These are phyloP conservation scores for Corvus cornix DNA, from an alignment of 2,113 vertebrate species.

Conservation along the genomic window DNA sequence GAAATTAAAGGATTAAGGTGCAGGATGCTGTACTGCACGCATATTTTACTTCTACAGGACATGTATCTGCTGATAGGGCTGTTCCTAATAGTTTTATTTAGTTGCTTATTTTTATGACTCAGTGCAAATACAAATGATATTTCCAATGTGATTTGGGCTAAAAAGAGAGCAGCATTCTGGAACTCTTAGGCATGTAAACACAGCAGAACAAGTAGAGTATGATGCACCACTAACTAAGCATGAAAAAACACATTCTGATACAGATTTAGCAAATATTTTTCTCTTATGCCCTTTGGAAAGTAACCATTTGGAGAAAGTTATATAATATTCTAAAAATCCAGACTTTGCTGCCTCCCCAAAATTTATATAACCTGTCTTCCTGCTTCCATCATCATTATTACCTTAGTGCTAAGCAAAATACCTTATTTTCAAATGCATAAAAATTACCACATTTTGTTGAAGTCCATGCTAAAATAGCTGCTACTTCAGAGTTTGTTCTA, in stretches of 20 bases:
- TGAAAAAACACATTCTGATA: neutral
- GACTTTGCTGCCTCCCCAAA: neutral
- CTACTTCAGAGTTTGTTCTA: neutral
- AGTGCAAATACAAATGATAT: neutral
- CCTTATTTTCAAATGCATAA: neutral
- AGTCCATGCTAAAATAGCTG: neutral
- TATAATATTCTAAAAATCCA: neutral
- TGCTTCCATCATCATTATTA: neutral
- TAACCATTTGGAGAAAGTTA: neutral
- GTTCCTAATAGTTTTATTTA: neutral
- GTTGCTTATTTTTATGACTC: neutral
- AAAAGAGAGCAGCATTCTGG: neutral
- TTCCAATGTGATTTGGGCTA: neutral
- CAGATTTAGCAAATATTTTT: neutral
- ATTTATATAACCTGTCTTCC: neutral
- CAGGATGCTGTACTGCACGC: accelerated
- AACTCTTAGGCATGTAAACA: neutral
- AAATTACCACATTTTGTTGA: neutral
- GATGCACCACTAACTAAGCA: neutral
- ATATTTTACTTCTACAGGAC: neutral
- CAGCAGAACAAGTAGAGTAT: neutral
- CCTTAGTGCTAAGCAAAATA: neutral
- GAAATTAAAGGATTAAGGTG: neutral
- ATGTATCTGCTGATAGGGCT: neutral
- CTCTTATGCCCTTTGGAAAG: neutral